Evolutionary conservation across 2,888 invertebrate genomes (phyloP).

Genomic region (Exephanes ischioxanthus): DNA sequence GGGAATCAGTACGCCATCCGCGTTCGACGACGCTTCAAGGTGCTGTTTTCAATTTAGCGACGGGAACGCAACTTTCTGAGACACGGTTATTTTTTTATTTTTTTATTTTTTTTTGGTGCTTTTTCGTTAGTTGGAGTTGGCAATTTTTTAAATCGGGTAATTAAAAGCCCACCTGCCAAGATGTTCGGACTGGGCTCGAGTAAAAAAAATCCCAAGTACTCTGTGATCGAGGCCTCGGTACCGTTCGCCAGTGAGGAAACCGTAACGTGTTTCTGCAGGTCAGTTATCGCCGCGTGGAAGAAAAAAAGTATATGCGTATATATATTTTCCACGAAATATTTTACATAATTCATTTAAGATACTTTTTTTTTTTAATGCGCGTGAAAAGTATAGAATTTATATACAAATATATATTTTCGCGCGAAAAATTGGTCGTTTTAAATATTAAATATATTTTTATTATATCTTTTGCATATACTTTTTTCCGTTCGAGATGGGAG

Average conservation of each 20-base stretch:
- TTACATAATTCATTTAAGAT: too few species aligned
- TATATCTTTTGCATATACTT: too few species aligned
- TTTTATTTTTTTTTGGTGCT: neutral
- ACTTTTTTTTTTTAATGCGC: too few species aligned
- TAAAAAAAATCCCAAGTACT: conserved; percentile 82
- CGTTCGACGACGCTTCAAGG: conserved; percentile 36
- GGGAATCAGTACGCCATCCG: conserved; percentile 61
- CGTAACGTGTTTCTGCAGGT: conserved; percentile 94
- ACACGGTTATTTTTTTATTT: neutral
- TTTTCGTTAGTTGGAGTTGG: neutral
- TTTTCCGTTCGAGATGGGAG: too few species aligned
- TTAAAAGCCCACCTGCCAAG: neutral
- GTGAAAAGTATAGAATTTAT: too few species aligned
- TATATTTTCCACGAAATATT: too few species aligned
- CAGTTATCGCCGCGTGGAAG: conserved; percentile 74
- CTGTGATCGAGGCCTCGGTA: conserved; percentile 85
- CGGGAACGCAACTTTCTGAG: neutral
- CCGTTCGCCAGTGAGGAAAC: conserved; percentile 90
- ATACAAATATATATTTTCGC: too few species aligned
- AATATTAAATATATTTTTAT: too few species aligned
- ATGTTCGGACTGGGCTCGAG: conserved; percentile 72
- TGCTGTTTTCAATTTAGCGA: neutral
- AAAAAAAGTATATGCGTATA: too few species aligned
- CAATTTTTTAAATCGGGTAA: neutral
- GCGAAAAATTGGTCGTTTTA: too few species aligned